Evolutionary conservation across 2,113 vertebrate species (phyloP), one percentile per base, ranked within the genome.

Genomic region (Stigmatopora argus): DNA sequence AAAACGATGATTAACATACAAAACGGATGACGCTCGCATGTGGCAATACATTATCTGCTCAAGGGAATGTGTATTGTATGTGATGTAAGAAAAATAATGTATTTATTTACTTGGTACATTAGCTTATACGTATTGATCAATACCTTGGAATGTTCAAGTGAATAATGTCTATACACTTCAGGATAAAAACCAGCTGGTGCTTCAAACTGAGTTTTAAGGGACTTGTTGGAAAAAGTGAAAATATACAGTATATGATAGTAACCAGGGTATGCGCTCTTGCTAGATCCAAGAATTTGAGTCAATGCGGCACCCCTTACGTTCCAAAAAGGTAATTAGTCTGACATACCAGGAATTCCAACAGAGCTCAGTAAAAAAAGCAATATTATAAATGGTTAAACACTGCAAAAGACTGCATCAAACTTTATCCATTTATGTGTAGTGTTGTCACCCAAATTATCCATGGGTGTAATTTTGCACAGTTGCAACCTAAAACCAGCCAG

Each of bases 1-100:
- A 83, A 96, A 92, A 87, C 95, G 94, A 92, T 98, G 94, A 92
- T 46, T 46, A 49, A 65, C 21, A 67, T 14, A 35, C 65, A 52
- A 67, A 69, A 82, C 72, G 64, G 51, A 73, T 52, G 26, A 7
- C 0, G 59, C 73, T 78, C 84, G 89, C 88, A 89, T 90, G 88
- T 89, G 88, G 89, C 87, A 83, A 90, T 87, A 86, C 12, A 58
- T 67, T 78, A 84, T 90, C 82, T 84, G 89, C 84, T 85, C 83
- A 79, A 89, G 81, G 87, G 89, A 91, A 91, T 91, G 90, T 23
- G 12, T 90, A 90, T 77, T 90, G 89, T 90, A 91, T 83, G 79
- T 89, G 90, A 78, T 89, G 86, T 90, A 90, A 90, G 89, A 85
- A 87, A 87, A 86, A 87, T 83, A 89, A 78, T 89, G 87, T 90